Evolutionary conservation across 2,113 vertebrate genomes (phyloP), one percentile per base, ranked within the genome.

Genomic region (Puntigrus tetrazona): DNA sequence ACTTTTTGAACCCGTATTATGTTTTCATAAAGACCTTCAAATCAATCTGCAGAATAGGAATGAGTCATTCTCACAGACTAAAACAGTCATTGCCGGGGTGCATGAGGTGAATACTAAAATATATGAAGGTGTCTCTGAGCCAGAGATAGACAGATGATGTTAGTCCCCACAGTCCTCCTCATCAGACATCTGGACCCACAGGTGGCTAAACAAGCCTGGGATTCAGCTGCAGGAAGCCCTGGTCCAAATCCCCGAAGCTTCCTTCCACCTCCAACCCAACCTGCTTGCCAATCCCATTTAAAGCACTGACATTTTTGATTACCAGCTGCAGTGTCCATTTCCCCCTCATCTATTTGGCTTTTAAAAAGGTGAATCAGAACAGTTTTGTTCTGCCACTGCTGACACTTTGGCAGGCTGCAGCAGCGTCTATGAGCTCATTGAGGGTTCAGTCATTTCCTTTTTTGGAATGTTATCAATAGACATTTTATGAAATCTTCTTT

Each of bases 161-260:
- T 76, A 88, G 89, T 85, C 89, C 86, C 90, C 81, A 87, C 89
- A 88, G 89, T 90, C 90, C 86, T 85, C 72, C 73, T 78, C 89
- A 89, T 85, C 41, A 89, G 93, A 91, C 93, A 94, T 92, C 92
- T 94, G 93, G 92, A 90, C 79, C 89, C 92, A 91, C 94, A 95
- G 94, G 94, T 94, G 93, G 87, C 87, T 90, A 85, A 78, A 47
- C 75, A 76, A 63, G 86, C 91, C 88, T 90, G 92, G 88, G 86
- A 86, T 91, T 90, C 92, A 91, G 92, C 91, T 92, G 89, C 91
- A 92, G 91, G 92, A 94, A 94, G 91, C 90, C 91, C 88, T 86
- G 75, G 87, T 81, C 57, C 78, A 59, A 67, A 84, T 86, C 78
- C 38, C 84, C 0, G 9, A 8, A 0, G n/a, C 83, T 79, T 57